Evolutionary conservation across 2,888 invertebrate species (phyloP), one percentile per base, ranked within the genome.

Genomic region (Pollenia angustigena): DNA sequence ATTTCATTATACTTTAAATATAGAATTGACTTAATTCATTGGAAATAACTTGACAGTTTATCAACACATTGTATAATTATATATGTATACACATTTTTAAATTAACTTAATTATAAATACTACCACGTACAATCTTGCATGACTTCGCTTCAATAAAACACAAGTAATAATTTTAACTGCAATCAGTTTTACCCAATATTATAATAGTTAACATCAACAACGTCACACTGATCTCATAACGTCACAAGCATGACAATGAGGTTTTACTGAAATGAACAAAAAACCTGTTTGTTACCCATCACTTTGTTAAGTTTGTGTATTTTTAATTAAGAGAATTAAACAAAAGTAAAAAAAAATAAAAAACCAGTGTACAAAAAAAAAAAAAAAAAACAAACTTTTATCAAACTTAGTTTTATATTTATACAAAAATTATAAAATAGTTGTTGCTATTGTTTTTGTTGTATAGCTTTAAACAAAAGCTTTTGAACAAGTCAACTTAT

Each of bases 271-370:
- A 76, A 80, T 23, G 44, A 58, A 50, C n/a, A 10, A 62, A 60
- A 72, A 44, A 81, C 80, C 80, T 71, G 72, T 72, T 81, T 71
- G 72, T 72, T 81, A 40, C 14, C 14, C 54, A 71, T 72, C 46
- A 46, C 44, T 71, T 44, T 16, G 9, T 23, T 58, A 54, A 54
- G 6, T 16, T 9, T n/a, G 10, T 62, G 42, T 18, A 75, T 46
- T 64, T 52, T 18, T 48, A 50, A 18, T 32, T 10, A 44, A 64
- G 1, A 54, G 40, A 40, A 48, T 52, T 50, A n/a, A 52, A 69
- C 52, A 16, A 69, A 52, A 52, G 11, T 50, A 16, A 40, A 69
- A 40, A 69, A 40, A n/a, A 46, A 46, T 32, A 32, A 46, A 58
- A 48, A 46, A 48, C 7, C 32, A 50, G 52, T 52, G 7, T 54